phyloP scores from a whole-genome alignment of 2,113 vertebrate genomes.

The Cheirogaleus medius region DNA sequence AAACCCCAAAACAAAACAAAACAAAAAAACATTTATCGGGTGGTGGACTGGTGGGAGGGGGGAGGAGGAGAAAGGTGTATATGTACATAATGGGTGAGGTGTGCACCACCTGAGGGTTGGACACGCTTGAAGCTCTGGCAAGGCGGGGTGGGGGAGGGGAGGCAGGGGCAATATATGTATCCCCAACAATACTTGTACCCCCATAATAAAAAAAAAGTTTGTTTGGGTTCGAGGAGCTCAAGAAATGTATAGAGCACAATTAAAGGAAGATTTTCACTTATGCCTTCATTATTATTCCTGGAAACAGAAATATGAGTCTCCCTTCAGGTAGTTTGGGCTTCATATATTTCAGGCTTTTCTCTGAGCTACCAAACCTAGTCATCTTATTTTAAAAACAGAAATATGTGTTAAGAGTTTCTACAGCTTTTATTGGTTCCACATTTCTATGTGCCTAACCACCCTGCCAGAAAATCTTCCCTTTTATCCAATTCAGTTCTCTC shows the following conservation, averaged over 20 bases:
- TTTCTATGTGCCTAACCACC: not conserved
- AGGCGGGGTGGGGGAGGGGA: too few relatives aligned
- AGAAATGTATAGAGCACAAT: not conserved
- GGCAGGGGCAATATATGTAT: too few relatives aligned
- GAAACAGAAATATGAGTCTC: not conserved
- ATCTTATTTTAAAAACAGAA: constrained; percentile 36
- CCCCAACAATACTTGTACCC: too few relatives aligned
- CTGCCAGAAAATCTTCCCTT: constrained; percentile 11
- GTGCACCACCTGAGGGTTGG: too few relatives aligned
- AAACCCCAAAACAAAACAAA: too few relatives aligned
- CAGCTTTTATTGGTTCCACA: not conserved
- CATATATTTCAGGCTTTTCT: not conserved
- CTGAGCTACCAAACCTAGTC: not conserved
- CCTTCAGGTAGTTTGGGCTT: not conserved
- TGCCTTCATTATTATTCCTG: constrained; percentile 37
- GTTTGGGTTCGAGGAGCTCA: constrained; percentile 19
- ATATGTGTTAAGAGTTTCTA: not conserved
- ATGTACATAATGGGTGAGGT: too few relatives aligned
- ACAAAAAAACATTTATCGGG: too few relatives aligned
- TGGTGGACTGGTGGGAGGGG: too few relatives aligned
- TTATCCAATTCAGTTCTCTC: not conserved
- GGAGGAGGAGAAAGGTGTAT: too few relatives aligned
- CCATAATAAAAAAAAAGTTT: constrained; percentile 70
- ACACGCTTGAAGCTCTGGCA: too few relatives aligned
- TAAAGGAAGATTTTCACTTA: not conserved